Evolutionary conservation across 2,888 invertebrate species (phyloP).

Genomic region (Pantelozetes paolii): DNA sequence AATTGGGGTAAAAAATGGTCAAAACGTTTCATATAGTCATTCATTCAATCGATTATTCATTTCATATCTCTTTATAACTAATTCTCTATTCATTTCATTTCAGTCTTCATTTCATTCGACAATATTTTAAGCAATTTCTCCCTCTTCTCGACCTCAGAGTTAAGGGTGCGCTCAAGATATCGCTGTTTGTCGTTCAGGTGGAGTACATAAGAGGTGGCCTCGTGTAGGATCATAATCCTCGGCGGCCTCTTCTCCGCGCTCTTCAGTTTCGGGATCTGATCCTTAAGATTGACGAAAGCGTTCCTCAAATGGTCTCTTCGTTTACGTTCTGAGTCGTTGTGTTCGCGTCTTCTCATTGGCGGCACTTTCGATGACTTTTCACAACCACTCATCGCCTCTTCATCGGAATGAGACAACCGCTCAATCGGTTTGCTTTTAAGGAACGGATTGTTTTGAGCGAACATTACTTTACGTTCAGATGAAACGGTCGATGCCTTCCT

Average conservation of each 20-base stretch:
- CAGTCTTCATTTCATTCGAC: conserved; percentile 12
- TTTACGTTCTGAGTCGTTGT: conserved; percentile 45
- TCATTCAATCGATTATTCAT: too few relatives aligned
- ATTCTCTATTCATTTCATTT: conserved; percentile 6
- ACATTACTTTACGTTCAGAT: conserved; percentile 28
- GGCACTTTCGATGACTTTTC: conserved; percentile 36
- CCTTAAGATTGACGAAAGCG: conserved; percentile 43
- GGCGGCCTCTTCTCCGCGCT: conserved; percentile 43
- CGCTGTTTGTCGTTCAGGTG: conserved; percentile 39
- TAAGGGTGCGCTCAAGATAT: conserved; percentile 38
- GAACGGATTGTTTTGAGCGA: conserved; percentile 28
- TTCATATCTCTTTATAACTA: too few relatives aligned
- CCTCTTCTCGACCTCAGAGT: conserved; percentile 38
- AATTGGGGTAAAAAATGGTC: not conserved
- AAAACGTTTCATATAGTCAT: not conserved
- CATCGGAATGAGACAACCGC: not conserved
- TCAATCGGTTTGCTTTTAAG: not conserved
- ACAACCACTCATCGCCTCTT: not conserved
- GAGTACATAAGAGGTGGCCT: conserved; percentile 41
- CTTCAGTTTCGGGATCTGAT: conserved; percentile 45
- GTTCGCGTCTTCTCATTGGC: conserved; percentile 42
- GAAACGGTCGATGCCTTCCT: conserved; percentile 9
- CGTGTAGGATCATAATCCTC: conserved; percentile 43
- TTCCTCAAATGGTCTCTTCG: conserved; percentile 44
- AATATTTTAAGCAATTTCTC: conserved; percentile 40